Percentiles rank a stretch among this genome's conserved stretches.
These are phyloP conservation scores for Gobio gobio DNA, from an alignment of 2,113 vertebrate genomes.

Conservation along the genomic window DNA sequence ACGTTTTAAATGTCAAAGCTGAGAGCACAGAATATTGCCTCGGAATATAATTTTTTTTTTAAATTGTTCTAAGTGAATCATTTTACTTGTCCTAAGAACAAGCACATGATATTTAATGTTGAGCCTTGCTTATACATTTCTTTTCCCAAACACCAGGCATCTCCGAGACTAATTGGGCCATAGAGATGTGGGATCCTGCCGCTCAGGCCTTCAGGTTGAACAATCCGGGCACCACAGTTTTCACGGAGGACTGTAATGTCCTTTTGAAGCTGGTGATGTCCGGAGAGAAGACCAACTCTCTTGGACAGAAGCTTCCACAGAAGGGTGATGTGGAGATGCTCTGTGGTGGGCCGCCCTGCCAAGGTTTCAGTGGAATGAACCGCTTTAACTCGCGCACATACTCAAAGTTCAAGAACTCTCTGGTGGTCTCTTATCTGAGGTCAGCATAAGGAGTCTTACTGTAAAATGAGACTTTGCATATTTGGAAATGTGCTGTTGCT, in stretches of 20 bases:
- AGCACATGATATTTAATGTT: no score
- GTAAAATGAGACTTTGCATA: not conserved
- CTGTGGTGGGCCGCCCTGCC: slow-evolving; percentile 93
- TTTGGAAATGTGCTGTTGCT: not conserved
- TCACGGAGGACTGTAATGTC: slow-evolving; percentile 95
- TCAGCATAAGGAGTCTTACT: slow-evolving; percentile 53
- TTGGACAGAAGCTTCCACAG: slow-evolving; percentile 91
- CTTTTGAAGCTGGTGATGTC: slow-evolving; percentile 95
- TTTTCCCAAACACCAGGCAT: slow-evolving; percentile 60
- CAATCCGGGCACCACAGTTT: slow-evolving; percentile 91
- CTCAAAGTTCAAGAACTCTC: slow-evolving; percentile 97
- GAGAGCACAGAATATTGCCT: no score
- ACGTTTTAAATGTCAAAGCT: no score
- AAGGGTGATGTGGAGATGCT: slow-evolving; percentile 97
- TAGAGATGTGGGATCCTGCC: slow-evolving; percentile 98
- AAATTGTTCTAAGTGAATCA: no score
- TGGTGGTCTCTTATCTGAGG: slow-evolving; percentile 97
- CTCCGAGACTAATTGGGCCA: slow-evolving; percentile 90
- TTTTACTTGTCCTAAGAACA: no score
- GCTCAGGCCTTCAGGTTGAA: slow-evolving; percentile 95
- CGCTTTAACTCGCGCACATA: slow-evolving; percentile 98
- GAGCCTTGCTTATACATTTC: no score
- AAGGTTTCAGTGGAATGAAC: slow-evolving; percentile 98
- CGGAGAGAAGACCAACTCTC: slow-evolving; percentile 85
- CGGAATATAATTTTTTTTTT: no score